phyloP scores from a whole-genome alignment of 30 jellyfish, hydroid and myxozoan genomes.

The Aurelia sp. region DNA sequence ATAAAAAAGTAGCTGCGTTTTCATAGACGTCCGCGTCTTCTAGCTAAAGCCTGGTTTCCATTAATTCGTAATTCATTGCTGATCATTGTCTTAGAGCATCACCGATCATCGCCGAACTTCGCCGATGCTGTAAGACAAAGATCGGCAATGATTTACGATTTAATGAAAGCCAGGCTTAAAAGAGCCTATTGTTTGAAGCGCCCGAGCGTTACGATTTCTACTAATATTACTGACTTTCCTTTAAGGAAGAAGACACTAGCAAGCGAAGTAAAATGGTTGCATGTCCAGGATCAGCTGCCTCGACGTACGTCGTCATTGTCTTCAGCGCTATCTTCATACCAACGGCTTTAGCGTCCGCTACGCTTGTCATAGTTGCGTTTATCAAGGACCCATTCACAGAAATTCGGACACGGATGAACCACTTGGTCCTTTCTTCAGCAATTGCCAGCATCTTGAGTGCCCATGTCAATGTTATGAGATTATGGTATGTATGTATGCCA shows the following conservation, averaged over 20 bases:
- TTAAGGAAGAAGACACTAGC: background rate
- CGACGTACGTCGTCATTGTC: background rate
- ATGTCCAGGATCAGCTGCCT: background rate
- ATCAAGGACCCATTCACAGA: background rate
- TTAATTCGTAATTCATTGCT: too few species aligned
- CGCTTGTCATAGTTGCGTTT: conserved; percentile 20
- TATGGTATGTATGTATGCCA: background rate
- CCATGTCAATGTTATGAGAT: conserved; percentile 3
- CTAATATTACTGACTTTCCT: too few species aligned
- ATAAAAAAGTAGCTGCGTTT: too few species aligned
- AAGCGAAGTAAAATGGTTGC: background rate
- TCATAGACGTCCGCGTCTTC: too few species aligned
- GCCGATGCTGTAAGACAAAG: too few species aligned
- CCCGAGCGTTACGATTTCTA: too few species aligned
- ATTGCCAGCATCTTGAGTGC: conserved; percentile 26
- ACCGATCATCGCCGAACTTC: too few species aligned
- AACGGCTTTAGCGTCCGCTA: conserved; percentile 6
- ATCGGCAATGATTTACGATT: too few species aligned
- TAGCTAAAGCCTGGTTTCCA: too few species aligned
- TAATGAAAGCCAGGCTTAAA: too few species aligned
- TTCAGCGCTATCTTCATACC: conserved; percentile 10
- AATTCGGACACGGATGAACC: conserved; percentile 12
- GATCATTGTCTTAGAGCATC: too few species aligned
- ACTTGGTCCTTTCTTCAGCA: conserved; percentile 1
- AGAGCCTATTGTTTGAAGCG: too few species aligned